Base-by-base conservation (phyloP, 2,797 vertebrate genomes). In the Phylloscopus collybita region DNA sequence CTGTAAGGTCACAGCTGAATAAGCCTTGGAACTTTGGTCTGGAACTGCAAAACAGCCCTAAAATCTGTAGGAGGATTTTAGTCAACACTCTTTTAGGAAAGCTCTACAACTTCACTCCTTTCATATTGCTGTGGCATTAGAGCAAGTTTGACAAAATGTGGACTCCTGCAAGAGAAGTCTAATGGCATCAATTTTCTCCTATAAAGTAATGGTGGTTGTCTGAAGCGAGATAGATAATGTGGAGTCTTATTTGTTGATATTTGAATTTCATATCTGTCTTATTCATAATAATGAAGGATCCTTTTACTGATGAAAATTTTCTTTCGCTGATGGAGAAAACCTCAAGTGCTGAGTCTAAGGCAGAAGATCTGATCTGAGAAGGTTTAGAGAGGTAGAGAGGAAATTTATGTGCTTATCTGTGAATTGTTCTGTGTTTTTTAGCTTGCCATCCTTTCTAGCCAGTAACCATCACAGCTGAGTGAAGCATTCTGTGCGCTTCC, bases 401-500 rank as follows among this genome's bases (percentile, higher is more conserved):
- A 62, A 67, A 32, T 32, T 21, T 73, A 7, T 0, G 0, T 71
- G 18, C 42, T 82, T 62, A 45, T 59, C 17, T 13, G 22, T 56
- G 22, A 67, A 57, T 17, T n/a, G 10, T 69, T 86, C 19, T 57
- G 4, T 62, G 5, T 42, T 54, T 70, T 74, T 60, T 69, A 50
- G 32, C n/a, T 86, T 73, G 17, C 13, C 3, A 7, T 16, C 4
- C 30, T 44, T 50, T 54, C 32, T 72, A 79, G 45, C 65, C 34
- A 50, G 50, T 59, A 32, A 25, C 19, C 13, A 5, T 42, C 18
- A 27, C 18, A 45, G 16, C 19, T 18, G 9, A 47, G 4, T 26
- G 56, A 40, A 65, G 30, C 0, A 1, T 19, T 15, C 9, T 47
- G 30, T 76, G 27, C 0, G 0, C 22, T 80, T 88, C 40, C 9